Base-by-base conservation (phyloP, 2,888 invertebrate species). In the Andrena fulva region DNA sequence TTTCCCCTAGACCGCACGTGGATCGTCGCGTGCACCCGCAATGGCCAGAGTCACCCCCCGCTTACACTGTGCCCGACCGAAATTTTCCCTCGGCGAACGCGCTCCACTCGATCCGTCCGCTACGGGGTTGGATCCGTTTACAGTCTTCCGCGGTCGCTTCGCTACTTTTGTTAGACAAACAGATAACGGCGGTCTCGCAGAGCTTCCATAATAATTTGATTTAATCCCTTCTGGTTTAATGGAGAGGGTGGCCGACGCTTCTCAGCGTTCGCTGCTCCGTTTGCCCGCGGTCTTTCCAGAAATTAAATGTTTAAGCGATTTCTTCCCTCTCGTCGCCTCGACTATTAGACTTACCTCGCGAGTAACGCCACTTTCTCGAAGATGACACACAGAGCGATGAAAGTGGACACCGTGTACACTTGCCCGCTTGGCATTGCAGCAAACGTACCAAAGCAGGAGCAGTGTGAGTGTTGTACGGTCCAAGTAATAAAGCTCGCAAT, bases 1-100 rank as follows among this genome's bases (percentile, higher is more conserved):
- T 63, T 66, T 60, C 31, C 66, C 54, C 12, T 6, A 29, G 31
- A 68, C 60, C 59, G 74, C 80, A 86, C 84, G 83, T 86, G 86
- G 80, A 52, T 42, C 77, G 77, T 74, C 79, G 82, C 82, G 74
- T 74, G 82, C 74, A 35, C 35, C 24, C 35, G 24, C 24, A 35
- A 33, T 10, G 12, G 0, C 71, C 20, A 31, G 52, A 12, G 20
- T 3, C 42, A 42, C 42, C 42, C 16, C 12, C 42, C 16, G 42
- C 27, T 16, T 8, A n/a, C 42, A 0, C 16, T 10, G 35, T 7
- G 62, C 31, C 31, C 5, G 33, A 24, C 4, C 62, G 4, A 35
- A 52, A 52, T 31, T 42, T 29, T 10, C 20, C 20, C 48, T 48
- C 3, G n/a, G 8, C n/a, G 12, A 7, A 27, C 8, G 59, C 7